Percentiles rank a stretch among this genome's conserved stretches.
These are phyloP conservation scores for cat (Felis catus) DNA, from an alignment of 2,113 vertebrate genomes.

Conservation along the genomic window DNA sequence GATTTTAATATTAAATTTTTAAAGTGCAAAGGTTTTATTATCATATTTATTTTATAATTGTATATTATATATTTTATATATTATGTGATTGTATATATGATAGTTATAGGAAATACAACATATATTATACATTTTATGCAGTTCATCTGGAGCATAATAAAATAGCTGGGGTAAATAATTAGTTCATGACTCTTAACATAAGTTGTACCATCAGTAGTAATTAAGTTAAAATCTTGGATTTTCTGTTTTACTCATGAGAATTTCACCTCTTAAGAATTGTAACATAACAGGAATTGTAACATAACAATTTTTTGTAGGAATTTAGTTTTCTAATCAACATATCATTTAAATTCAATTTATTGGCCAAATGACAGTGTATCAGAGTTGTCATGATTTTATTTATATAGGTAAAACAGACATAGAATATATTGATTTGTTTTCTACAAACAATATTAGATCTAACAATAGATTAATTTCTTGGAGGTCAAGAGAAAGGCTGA, in stretches of 20 bases:
- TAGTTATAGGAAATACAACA: not conserved
- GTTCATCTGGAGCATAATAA: not conserved
- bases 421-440: not conserved
- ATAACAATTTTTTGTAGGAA: not conserved
- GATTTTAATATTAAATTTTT: not conserved
- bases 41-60: not conserved
- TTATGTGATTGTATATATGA: not conserved
- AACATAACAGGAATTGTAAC: not conserved
- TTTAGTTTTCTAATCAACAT: not conserved
- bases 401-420: not conserved
- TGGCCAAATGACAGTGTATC: not conserved
- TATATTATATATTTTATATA: not conserved
- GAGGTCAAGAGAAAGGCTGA: rapidly evolving
- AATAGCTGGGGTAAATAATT: not conserved
- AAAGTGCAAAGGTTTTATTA: not conserved
- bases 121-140: not conserved
- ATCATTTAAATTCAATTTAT: not conserved
- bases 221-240: not conserved
- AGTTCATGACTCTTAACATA: not conserved
- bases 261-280: not conserved
- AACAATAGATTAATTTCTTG: not conserved
- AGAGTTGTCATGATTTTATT: not conserved
- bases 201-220: not conserved
- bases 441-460: not conserved
- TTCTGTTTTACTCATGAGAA: not conserved